Evolutionary conservation across 2,888 invertebrate species (phyloP), one percentile per base, ranked within the genome.

Genomic region (Eulithis testata): DNA sequence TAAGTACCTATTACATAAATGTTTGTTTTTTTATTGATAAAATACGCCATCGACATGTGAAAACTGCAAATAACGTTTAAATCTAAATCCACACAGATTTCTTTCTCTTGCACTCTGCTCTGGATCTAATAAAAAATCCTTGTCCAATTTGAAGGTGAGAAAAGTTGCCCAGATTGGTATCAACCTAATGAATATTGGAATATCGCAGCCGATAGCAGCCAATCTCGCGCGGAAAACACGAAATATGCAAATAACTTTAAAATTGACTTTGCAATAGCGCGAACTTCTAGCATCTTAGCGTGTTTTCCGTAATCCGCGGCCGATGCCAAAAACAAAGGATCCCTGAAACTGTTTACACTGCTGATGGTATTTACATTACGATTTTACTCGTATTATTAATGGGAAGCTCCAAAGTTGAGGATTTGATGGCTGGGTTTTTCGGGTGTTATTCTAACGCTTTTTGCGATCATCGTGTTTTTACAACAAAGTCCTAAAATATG

Each of bases 231-330:
- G 79, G 80, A 79, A 82, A 85, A 84, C 79, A 83, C 80, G 79
- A 83, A 87, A 85, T 86, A 88, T 87, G 87, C 83, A 84, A 87
- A 87, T 86, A 79, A 80, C 80, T 86, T 85, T 83, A 80, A 86
- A 86, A 87, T 87, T 84, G 81, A 83, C 85, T 87, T 82, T 71
- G 79, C 76, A 81, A 80, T 79, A 73, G 75, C 76, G 63, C 68
- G 65, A 73, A 80, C 72, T 75, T 76, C 63, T 58, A 69, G 67
- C 70, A 63, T 68, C 70, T 71, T 71, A 71, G 65, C 70, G 69
- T 72, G 69, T 69, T 70, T 64, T 43, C 62, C 66, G 65, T 73
- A 70, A 70, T 70, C 68, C 72, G 65, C 58, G 69, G 66, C 63
- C 31, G 65, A 58, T 52, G 65, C 12, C 63, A 66, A 69, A 69